Evolutionary conservation across 2,113 vertebrate genomes (phyloP).

Genomic region (Crotalus viridis): DNA sequence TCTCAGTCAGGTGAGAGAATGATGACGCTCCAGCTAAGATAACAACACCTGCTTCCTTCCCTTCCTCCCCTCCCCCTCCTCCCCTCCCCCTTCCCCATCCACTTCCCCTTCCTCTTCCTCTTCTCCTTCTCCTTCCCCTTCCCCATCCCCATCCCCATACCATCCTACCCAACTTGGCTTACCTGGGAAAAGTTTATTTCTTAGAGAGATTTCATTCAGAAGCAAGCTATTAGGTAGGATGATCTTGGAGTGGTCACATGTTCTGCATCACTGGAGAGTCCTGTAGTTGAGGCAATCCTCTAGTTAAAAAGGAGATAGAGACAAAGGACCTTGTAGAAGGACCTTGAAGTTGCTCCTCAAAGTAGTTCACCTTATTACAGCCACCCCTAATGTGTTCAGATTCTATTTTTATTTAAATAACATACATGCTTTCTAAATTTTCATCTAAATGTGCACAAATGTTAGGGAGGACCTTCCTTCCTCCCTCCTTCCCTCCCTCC

Average conservation of each 20-base stretch:
- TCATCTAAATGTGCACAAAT: background rate
- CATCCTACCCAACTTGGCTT: background rate
- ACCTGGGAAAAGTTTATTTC: background rate
- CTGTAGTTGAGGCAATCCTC: background rate
- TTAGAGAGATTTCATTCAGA: background rate
- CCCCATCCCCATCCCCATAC: background rate
- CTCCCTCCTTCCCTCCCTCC: too few species aligned
- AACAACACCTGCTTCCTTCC: background rate
- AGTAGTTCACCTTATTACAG: background rate
- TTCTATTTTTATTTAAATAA: background rate
- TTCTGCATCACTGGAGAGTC: background rate
- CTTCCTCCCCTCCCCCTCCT: too few species aligned
- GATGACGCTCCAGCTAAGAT: background rate
- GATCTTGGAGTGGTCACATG: background rate
- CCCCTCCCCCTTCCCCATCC: background rate
- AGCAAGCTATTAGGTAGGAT: background rate
- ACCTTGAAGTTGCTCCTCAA: background rate
- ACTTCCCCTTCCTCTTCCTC: background rate
- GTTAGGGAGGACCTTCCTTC: background rate
- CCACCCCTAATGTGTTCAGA: background rate
- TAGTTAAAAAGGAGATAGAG: background rate
- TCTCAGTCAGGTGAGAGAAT: too few species aligned
- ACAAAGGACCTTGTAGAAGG: background rate
- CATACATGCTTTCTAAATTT: background rate
- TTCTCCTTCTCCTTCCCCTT: too few species aligned